Evolutionary conservation across 2,888 invertebrate genomes (phyloP).

Genomic region (Cephus runcator): DNA sequence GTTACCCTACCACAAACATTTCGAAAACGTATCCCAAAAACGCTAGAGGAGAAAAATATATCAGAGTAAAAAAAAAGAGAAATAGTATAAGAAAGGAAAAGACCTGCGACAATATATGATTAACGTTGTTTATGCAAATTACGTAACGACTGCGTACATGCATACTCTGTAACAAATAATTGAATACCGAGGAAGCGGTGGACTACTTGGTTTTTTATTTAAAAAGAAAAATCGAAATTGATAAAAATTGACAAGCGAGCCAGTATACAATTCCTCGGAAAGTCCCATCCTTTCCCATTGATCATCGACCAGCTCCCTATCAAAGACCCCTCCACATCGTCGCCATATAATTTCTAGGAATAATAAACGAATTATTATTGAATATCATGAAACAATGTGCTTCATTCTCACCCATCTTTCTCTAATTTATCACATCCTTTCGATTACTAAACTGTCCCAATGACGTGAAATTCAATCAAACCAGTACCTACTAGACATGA

Average conservation of each 20-base stretch:
- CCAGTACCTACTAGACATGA: neutral
- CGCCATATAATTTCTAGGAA: conserved; percentile 55
- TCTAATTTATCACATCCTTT: neutral
- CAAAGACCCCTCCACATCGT: conserved; percentile 43
- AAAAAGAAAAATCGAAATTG: conserved; percentile 7
- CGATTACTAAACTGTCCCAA: neutral
- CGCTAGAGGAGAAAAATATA: neutral
- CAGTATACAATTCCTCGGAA: conserved; percentile 2
- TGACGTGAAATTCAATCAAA: neutral
- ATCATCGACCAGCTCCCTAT: neutral
- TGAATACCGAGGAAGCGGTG: neutral
- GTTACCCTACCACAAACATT: neutral
- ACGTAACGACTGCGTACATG: neutral
- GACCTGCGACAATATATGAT: neutral
- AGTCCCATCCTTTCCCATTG: neutral
- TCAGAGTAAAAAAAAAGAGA: neutral
- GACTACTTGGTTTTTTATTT: neutral
- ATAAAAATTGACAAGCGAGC: conserved; percentile 5
- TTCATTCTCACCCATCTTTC: conserved; percentile 7
- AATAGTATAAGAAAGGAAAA: neutral
- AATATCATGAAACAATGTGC: conserved; percentile 24
- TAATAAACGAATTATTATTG: conserved; percentile 55
- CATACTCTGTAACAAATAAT: neutral
- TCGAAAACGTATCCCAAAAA: neutral
- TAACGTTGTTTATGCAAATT: neutral